Evolutionary conservation across 2,113 vertebrate species (phyloP), one percentile per base, ranked within the genome.

Genomic region (Dendropsophus ebraccatus): DNA sequence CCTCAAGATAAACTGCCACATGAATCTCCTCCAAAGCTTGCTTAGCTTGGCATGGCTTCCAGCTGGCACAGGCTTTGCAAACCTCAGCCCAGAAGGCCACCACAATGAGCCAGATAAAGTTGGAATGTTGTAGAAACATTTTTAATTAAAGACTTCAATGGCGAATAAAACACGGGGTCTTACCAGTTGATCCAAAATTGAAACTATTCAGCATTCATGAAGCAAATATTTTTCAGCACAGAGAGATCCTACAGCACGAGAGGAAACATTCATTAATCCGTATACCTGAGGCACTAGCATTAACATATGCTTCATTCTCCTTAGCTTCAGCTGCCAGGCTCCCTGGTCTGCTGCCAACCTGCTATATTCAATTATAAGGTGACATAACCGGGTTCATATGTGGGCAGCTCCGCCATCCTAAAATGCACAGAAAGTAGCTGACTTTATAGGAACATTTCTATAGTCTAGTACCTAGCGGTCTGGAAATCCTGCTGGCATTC

Each of bases 111-210:
- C 84, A 86, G 77, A 86, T 81, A 86, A 56, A 86, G 35, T 72
- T 86, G 84, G 77, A 73, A 81, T 73, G 77, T 28, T 73, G n/a
- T 56, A 58, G 65, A 86, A 86, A 70, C 52, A 72, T 86, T 81
- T 86, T 73, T 86, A 86, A 86, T 86, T 86, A 86, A 74, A 81
- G 65, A 81, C 65, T 81, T 86, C n/a, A 69, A 72, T 81, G 52
- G 84, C 52, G 25, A 21, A 60, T 41, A 32, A 84, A 60, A 84
- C 70, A 45, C 35, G 75, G 69, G 82, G n/a, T 62, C 52, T 28
- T 62, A 81, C 60, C 8, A 76, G 52, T 35, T 25, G 52, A 47
- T 60, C 82, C 72, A 84, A 84, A 74, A 76, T 62, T 17, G 12
- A 65, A 84, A 45, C 70, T 75, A 62, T 84, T 84, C 37, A 76